Evolutionary conservation across 2,797 vertebrate species (phyloP).

Genomic region (Diceros bicornis): DNA sequence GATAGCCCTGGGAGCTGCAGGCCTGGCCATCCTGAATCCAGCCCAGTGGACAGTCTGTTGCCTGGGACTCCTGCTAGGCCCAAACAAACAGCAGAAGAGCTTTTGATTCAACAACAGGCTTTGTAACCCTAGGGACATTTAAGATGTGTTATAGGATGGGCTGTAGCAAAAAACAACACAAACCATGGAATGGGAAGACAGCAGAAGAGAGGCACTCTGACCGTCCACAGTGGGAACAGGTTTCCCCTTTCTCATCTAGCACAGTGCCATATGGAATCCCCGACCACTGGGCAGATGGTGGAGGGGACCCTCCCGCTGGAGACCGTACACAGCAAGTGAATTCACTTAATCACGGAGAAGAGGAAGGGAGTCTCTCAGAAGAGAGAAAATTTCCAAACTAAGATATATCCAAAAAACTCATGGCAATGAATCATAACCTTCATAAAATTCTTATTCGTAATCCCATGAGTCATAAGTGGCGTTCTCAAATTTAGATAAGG

Average conservation of each 20-base stretch:
- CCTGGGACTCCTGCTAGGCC: background rate
- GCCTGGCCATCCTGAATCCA: background rate
- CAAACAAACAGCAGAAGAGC: background rate
- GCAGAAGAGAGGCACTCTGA: background rate
- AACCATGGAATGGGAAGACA: background rate
- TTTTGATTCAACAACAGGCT: background rate
- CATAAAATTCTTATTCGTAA: background rate
- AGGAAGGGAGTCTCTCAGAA: background rate
- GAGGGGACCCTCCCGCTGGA: background rate
- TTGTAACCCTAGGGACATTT: background rate
- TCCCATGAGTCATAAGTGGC: background rate
- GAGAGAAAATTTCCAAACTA: constrained; percentile 1
- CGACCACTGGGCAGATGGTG: background rate
- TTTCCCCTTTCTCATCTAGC: background rate
- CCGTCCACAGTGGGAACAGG: background rate
- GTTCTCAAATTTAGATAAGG: background rate
- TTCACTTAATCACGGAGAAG: background rate
- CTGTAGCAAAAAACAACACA: background rate
- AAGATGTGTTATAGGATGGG: background rate
- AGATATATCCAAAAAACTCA: background rate
- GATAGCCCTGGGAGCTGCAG: background rate
- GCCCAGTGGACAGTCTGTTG: background rate
- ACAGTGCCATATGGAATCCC: background rate
- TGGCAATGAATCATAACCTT: constrained; percentile 3
- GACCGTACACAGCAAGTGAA: background rate